phyloP scores from a whole-genome alignment of 2,888 invertebrate species.

The Parascotia fuliginaria region DNA sequence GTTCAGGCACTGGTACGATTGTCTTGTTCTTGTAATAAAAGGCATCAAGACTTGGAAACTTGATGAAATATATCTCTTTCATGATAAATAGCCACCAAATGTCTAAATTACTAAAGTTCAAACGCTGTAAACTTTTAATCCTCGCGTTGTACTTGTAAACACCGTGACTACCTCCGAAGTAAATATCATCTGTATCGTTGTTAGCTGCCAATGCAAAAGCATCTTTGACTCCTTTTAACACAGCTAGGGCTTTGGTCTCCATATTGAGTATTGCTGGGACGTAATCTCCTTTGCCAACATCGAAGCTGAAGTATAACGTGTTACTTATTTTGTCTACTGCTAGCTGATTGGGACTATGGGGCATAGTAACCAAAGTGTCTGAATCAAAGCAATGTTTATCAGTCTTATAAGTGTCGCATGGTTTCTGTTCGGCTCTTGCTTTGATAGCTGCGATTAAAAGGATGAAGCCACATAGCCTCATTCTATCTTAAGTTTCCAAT shows the following conservation, averaged over 20 bases:
- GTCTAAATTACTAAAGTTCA: slow-evolving; percentile 63
- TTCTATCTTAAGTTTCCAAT: slow-evolving; percentile 9
- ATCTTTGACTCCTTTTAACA: slow-evolving; percentile 72
- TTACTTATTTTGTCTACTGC: slow-evolving; percentile 63
- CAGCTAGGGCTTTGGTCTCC: slow-evolving; percentile 58
- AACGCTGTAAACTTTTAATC: slow-evolving; percentile 51
- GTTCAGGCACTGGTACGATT: slow-evolving; percentile 45
- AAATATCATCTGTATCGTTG: slow-evolving; percentile 52
- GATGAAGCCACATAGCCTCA: slow-evolving; percentile 18
- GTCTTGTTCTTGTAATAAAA: slow-evolving; percentile 61
- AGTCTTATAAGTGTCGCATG: too few relatives aligned
- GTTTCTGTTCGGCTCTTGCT: too few relatives aligned
- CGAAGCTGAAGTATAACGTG: slow-evolving; percentile 72
- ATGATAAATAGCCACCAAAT: slow-evolving; percentile 74
- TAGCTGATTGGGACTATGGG: slow-evolving; percentile 74
- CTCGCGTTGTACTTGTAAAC: slow-evolving; percentile 66
- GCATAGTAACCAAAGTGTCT: slow-evolving; percentile 58
- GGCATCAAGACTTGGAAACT: slow-evolving; percentile 67
- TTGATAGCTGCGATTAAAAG: slow-evolving; percentile 24
- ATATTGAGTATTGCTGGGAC: slow-evolving; percentile 62
- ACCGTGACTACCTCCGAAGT: slow-evolving; percentile 74
- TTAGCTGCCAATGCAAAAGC: slow-evolving; percentile 71
- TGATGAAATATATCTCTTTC: slow-evolving; percentile 64
- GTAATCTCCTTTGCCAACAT: slow-evolving; percentile 70
- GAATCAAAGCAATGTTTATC: slow-evolving; percentile 66